Base-by-base conservation (phyloP, 1,140 invertebrate species). In the Saccostrea cuccullata region DNA sequence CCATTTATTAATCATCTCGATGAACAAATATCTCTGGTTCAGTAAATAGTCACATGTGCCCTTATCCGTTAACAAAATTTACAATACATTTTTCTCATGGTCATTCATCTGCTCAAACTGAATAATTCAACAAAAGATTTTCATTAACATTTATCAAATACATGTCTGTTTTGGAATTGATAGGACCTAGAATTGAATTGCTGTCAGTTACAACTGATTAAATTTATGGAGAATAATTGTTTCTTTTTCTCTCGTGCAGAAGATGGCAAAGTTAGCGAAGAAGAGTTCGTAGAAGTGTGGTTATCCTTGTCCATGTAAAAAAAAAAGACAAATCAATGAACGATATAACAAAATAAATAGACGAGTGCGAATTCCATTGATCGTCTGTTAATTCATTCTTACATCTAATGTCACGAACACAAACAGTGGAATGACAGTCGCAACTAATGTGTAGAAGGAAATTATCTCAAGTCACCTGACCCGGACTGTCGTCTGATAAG, bases 251-350 rank as follows among this genome's bases (percentile, higher is more conserved):
- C 70, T 47, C 26, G 87, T 87, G 23, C 73, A 89, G 89, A 89
- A 84, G 89, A 89, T 47, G 58, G 73, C 4, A 89, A 73, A 56
- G 77, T 89, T 17, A 89, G 86, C 77, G 64, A 85, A 23, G 58
- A 58, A 3, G 89, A 89, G 26, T 89, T 89, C 85, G 84, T 89
- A 23, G 56, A 77, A 55, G 83, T 89, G 3, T 89, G 89, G 89
- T 36, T 87, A 20, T 85, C 84, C 30, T 64, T 85, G 84, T 85
- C 84, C 15, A 77, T 77, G 70, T 77, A 30, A 64, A 64, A 47
- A 47, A 36, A 47, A 47, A 47, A 47, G 47, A 47, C 47, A 47
- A 47, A 67, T 67, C 60, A 67, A 67, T 67, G 17, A 67, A 67
- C 23, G 20, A 23, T 23, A 67, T 77, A 77, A 77, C 70, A 30